Conservation (phyloP, 2,113 vertebrate genomes). For the Terrapene triunguis region DNA sequence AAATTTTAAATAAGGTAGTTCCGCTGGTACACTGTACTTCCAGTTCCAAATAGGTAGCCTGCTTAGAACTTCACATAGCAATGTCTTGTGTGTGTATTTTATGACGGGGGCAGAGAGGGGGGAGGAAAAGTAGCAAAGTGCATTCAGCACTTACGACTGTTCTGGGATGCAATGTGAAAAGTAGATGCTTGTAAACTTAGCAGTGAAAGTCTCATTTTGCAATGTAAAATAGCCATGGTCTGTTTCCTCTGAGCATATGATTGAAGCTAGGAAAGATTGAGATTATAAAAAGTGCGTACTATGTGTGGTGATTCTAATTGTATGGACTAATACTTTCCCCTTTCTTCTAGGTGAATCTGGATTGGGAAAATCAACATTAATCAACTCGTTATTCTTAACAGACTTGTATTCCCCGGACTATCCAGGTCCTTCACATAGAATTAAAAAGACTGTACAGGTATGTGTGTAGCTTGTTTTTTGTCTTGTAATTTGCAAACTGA, state of each 20-base stretch:
- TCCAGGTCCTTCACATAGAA: conserved; percentile 96
- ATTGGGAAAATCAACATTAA: conserved; percentile 98
- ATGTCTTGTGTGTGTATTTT: neutral
- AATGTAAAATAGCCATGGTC: neutral
- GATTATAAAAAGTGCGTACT: neutral
- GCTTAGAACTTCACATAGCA: neutral
- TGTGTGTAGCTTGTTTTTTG: neutral
- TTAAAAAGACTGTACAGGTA: conserved; percentile 99
- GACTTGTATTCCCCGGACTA: conserved; percentile 96
- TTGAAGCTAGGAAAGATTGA: neutral
- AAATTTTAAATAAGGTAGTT: neutral
- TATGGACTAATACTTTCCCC: conserved; percentile 27
- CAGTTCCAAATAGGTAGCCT: neutral
- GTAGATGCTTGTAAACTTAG: fast-evolving
- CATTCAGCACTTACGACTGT: neutral
- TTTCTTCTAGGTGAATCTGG: conserved; percentile 93
- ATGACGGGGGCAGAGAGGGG: neutral
- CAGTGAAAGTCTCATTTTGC: neutral
- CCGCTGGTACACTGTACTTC: neutral
- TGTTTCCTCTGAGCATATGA: neutral
- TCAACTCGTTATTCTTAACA: conserved; percentile 99
- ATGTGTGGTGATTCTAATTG: neutral
- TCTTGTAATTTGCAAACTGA: neutral
- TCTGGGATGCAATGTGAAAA: neutral
- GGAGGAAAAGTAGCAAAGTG: neutral